Evolutionary conservation across 2,888 invertebrate genomes (phyloP), one percentile per base, ranked within the genome.

Genomic region (Hirtodrosophila trivittata): DNA sequence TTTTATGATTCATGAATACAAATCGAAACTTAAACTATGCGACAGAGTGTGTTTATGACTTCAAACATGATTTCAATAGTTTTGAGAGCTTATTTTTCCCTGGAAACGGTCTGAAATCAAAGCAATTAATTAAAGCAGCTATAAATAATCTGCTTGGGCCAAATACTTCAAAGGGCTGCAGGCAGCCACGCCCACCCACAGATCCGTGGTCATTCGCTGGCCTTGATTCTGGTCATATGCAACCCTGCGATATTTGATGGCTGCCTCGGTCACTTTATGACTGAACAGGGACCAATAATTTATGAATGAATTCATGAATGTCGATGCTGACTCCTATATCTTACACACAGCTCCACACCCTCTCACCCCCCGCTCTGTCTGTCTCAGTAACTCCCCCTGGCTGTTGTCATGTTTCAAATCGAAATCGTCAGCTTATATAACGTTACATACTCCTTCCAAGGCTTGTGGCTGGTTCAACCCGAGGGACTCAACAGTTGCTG

Each of bases 301-400:
- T 84, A 87, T 86, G 81, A 77, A 87, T 77, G 82, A 81, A 75
- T 81, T 84, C 87, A 88, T 86, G 75, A 86, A 88, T 88, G 77
- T 75, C 75, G 69, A 78, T 86, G 60, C 59, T 50, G 43, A 42
- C 50, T 59, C 51, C 47, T 52, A 18, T 37, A 33, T 28, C 16
- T 25, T 38, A 9, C n/a, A 35, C 14, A 32, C 42, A 37, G 14
- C 46, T 37, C 14, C 10, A 25, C 33, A n/a, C 18, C 12, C 7
- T 33, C 28, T 10, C 3, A 7, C 8, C 30, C n/a, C n/a, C n/a
- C n/a, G n/a, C n/a, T n/a, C n/a, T n/a, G n/a, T n/a, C n/a, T n/a
- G n/a, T n/a, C n/a, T n/a, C n/a, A n/a, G n/a, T n/a, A n/a, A n/a
- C n/a, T n/a, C n/a, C n/a, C n/a, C n/a, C n/a, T n/a, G n/a, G n/a